phyloP scores from a whole-genome alignment of 92 coral and sea anemone species.

The Zoanthus sociatus region DNA sequence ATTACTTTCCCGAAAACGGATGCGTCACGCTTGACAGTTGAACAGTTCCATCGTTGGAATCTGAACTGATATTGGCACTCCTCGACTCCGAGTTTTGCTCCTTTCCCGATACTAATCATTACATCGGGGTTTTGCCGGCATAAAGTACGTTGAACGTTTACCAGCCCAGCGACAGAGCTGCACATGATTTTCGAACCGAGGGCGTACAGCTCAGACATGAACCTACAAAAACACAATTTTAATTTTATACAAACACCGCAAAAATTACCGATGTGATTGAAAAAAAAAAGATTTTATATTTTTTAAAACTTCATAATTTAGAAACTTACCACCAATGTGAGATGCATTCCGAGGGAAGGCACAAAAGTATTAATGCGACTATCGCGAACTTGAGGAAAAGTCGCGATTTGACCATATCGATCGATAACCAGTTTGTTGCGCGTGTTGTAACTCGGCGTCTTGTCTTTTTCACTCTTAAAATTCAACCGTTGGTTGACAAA shows the following conservation, averaged over 20 bases:
- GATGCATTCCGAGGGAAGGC: conserved; percentile 28
- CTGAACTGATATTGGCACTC: conserved; percentile 93
- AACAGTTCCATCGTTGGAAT: conserved; percentile 96
- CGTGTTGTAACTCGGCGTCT: neutral
- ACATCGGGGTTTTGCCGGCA: conserved; percentile 97
- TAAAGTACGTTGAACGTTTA: conserved; percentile 81
- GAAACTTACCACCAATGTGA: conserved; percentile 45
- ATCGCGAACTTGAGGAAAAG: neutral
- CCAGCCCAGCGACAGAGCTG: conserved; percentile 86
- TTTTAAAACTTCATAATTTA: neutral
- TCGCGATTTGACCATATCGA: conserved; percentile 1
- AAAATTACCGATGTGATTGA: conserved; percentile 27
- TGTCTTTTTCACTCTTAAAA: neutral
- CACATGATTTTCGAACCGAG: conserved; percentile 98
- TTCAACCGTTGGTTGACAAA: neutral
- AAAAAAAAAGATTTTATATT: conserved; percentile 18
- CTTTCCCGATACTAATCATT: conserved; percentile 96
- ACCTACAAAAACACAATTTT: conserved; percentile 64
- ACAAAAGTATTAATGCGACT: neutral
- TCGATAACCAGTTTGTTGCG: neutral
- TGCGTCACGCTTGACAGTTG: conserved; percentile 89
- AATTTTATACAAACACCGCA: conserved; percentile 7
- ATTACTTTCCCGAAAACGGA: conserved; percentile 96
- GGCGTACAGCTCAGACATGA: conserved; percentile 95
- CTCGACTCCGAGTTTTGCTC: conserved; percentile 91